Evolutionary conservation across 1,140 invertebrate species (phyloP).

Genomic region (Pantala flavescens): DNA sequence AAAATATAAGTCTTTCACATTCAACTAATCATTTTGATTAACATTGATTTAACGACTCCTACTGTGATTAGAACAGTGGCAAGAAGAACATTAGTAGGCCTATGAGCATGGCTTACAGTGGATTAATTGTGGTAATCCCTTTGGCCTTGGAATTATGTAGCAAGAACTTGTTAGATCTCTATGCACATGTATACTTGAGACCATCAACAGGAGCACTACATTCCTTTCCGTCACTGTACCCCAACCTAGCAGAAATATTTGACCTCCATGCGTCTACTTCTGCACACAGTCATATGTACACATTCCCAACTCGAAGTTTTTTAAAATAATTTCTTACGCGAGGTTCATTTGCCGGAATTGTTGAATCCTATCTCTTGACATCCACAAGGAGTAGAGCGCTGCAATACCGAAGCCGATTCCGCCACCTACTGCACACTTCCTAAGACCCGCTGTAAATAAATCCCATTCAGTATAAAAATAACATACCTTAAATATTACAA

Average conservation of each 20-base stretch:
- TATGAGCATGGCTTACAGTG: no score
- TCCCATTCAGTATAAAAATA: slow-evolving; percentile 19
- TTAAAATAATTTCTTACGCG: neutral
- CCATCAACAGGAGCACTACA: neutral
- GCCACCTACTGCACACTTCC: slow-evolving; percentile 59
- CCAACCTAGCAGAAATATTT: neutral
- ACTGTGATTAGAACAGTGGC: no score
- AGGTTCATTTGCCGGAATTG: slow-evolving; percentile 28
- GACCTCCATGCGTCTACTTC: neutral
- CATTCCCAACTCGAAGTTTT: neutral
- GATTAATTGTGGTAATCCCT: no score
- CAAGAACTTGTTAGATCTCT: no score
- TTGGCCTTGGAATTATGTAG: no score
- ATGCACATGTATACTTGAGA: no score
- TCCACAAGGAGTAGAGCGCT: slow-evolving; percentile 50
- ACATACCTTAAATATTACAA: slow-evolving; percentile 16
- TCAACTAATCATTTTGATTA: neutral
- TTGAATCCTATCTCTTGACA: slow-evolving; percentile 41
- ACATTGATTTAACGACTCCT: neutral
- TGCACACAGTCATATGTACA: neutral
- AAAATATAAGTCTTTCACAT: neutral
- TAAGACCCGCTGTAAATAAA: slow-evolving; percentile 54
- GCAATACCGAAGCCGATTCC: slow-evolving; percentile 57
- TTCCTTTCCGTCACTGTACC: neutral
- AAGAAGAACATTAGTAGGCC: no score